These are phyloP conservation scores for Anadara kagoshimensis DNA, from an alignment of 1,140 invertebrate genomes.

Conservation along the genomic window DNA sequence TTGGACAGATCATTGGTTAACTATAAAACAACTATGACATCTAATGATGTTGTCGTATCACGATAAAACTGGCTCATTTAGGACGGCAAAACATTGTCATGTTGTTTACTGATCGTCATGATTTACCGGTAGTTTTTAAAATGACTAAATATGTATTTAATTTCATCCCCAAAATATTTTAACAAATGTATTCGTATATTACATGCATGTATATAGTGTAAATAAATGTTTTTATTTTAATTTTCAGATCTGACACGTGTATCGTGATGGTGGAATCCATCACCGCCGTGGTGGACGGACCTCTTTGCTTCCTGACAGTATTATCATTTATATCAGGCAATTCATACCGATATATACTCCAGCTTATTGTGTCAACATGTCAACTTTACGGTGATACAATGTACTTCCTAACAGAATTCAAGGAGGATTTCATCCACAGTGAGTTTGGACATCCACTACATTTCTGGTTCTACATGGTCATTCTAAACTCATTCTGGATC, in stretches of 20 bases:
- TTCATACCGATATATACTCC: slow-evolving; percentile 62
- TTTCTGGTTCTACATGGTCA: slow-evolving; percentile 73
- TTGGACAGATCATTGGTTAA: no score
- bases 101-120: no score
- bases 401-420: slow-evolving; percentile 67
- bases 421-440: slow-evolving; percentile 67
- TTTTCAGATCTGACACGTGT: slow-evolving; percentile 70
- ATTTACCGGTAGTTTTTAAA: no score
- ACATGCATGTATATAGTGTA: no score
- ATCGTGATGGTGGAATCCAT: slow-evolving; percentile 71
- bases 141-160: no score
- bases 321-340: slow-evolving; percentile 52
- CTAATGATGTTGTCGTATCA: no score
- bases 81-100: no score
- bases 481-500: slow-evolving; percentile 71
- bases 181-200: no score
- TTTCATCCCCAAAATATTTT: no score
- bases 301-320: slow-evolving; percentile 62
- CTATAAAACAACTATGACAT: no score
- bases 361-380: slow-evolving; percentile 67
- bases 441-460: slow-evolving; percentile 61
- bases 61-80: no score
- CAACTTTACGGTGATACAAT: slow-evolving; percentile 71
- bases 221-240: slow-evolving; percentile 14
- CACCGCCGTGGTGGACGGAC: slow-evolving; percentile 70